A percentile compares a stretch with the other conserved stretches of the same genome.
Evolutionary conservation across 2,888 invertebrate genomes (phyloP).

Genomic region (Serrognathus titanus): DNA sequence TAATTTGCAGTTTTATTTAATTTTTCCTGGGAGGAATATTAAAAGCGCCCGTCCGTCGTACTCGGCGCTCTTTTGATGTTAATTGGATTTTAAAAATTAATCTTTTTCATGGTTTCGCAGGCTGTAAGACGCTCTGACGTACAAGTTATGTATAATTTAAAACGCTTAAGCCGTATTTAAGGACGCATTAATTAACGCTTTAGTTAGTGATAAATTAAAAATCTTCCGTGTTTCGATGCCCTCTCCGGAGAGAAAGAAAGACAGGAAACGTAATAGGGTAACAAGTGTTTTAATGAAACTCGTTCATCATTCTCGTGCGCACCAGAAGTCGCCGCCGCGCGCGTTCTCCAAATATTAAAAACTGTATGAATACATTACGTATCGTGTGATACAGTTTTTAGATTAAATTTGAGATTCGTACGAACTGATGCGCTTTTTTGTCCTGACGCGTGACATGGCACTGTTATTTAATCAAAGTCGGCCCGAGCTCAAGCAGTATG

Average conservation of each 20-base stretch:
- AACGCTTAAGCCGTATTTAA: too few relatives aligned
- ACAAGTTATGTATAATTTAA: too few relatives aligned
- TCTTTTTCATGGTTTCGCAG: too few relatives aligned
- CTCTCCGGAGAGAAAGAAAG: slow-evolving; percentile 6
- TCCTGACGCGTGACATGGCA: slow-evolving; percentile 36
- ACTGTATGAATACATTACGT: slow-evolving; percentile 26
- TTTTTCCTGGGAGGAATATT: too few relatives aligned
- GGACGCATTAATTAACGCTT: background rate
- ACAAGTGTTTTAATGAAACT: slow-evolving; percentile 30
- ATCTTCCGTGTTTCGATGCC: background rate
- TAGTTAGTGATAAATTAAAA: slow-evolving; percentile 22
- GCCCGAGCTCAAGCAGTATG: slow-evolving; percentile 31
- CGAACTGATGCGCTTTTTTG: slow-evolving; percentile 20
- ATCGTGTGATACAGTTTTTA: slow-evolving; percentile 25
- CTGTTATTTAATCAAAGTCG: slow-evolving; percentile 39
- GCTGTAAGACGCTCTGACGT: too few relatives aligned
- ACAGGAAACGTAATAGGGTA: slow-evolving; percentile 22
- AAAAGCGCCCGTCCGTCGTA: background rate
- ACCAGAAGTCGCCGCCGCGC: background rate
- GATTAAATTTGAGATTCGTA: slow-evolving; percentile 26
- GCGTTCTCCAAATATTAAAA: slow-evolving; percentile 25
- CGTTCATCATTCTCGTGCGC: slow-evolving; percentile 27
- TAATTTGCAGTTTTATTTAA: too few relatives aligned
- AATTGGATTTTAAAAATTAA: too few relatives aligned
- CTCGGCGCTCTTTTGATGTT: too few relatives aligned